Evolutionary conservation across 2,113 vertebrate species (phyloP).

Genomic region (Siniperca chuatsi): DNA sequence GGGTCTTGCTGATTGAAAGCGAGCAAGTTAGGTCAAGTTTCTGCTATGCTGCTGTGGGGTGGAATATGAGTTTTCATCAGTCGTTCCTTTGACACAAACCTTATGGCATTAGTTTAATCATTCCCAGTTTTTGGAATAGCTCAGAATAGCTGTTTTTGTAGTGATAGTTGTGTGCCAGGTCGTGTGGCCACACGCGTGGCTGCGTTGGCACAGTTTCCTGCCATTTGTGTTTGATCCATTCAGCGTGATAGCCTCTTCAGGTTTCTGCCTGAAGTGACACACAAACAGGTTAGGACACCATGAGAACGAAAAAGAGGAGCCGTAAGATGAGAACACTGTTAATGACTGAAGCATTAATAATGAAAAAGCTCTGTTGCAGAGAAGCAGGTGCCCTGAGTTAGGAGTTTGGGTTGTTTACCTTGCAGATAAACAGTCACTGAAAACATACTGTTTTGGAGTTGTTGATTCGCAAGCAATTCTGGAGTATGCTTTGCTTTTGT

Average conservation of each 20-base stretch:
- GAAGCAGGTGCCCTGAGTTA: background rate
- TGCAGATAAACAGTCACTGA: conserved; percentile 11
- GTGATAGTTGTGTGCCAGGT: background rate
- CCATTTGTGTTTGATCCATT: conserved; percentile 41
- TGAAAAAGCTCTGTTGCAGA: conserved; percentile 49
- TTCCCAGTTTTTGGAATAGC: background rate
- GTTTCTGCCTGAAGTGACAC: conserved; percentile 54
- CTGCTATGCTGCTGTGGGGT: conserved; percentile 19
- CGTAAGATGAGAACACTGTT: conserved; percentile 69
- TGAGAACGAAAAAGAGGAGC: conserved; percentile 51
- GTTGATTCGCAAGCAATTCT: conserved; percentile 16
- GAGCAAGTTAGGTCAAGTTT: conserved; percentile 72
- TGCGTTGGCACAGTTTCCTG: conserved; percentile 26
- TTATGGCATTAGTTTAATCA: background rate
- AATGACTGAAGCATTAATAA: conserved; percentile 79
- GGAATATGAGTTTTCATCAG: conserved; percentile 24
- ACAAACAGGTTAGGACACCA: conserved; percentile 18
- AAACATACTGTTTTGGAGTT: conserved; percentile 29
- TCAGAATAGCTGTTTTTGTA: background rate
- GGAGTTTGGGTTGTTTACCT: conserved; percentile 51
- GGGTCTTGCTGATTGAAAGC: conserved; percentile 44
- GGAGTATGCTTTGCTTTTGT: conserved; percentile 11
- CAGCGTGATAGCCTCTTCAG: conserved; percentile 60
- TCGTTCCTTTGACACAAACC: background rate
- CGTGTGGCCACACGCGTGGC: background rate